Conservation (phyloP, 2,888 invertebrate species). For the Clivina fossor region DNA sequence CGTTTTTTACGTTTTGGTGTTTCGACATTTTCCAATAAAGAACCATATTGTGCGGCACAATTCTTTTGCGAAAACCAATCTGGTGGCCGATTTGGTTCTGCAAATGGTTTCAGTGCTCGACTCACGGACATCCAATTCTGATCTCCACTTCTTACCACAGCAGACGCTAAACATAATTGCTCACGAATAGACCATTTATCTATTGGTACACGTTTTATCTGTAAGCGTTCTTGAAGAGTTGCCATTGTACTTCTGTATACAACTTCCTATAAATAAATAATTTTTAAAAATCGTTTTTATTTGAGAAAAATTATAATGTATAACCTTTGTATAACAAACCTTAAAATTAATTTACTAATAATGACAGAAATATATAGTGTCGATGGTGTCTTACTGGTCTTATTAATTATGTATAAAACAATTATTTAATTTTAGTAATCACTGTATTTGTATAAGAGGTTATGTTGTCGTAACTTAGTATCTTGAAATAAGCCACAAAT, state of each 20-base stretch:
- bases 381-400: no score
- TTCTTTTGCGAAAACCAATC: conserved; percentile 92
- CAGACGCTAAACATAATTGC: conserved; percentile 82
- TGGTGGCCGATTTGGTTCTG: conserved; percentile 71
- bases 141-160: conserved; percentile 81
- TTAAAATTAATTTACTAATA: no score
- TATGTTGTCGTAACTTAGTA: no score
- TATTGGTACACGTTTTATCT: conserved; percentile 68
- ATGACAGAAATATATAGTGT: no score
- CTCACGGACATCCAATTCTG: conserved; percentile 93
- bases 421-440: no score
- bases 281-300: no score
- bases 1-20: conserved; percentile 84
- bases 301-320: no score
- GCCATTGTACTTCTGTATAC: conserved; percentile 44
- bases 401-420: no score
- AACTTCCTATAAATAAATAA: conserved; percentile 23
- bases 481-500: no score
- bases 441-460: no score
- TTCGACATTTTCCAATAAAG: conserved; percentile 77
- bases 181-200: conserved; percentile 87
- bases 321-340: no score
- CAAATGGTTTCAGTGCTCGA: conserved; percentile 73
- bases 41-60: conserved; percentile 88
- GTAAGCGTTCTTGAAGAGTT: conserved; percentile 52